Base-by-base conservation (phyloP, 2,113 vertebrate genomes). In the Pteronura brasiliensis region DNA sequence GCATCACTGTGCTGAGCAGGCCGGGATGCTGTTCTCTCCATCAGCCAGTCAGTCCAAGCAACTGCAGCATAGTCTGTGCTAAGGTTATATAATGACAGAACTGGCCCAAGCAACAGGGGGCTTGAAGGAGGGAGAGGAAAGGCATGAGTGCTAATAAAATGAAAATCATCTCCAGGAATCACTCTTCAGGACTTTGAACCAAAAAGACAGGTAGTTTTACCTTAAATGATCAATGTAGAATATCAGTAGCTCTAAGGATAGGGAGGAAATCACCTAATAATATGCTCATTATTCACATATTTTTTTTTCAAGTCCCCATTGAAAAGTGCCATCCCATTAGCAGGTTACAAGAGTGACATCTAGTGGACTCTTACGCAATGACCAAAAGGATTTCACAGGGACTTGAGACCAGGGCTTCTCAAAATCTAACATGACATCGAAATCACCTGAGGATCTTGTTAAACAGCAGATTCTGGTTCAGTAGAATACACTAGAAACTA, bases 291-390 rank as follows among this genome's bases (percentile, higher is more conserved):
- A 79, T 95, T 61, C 81, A 71, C 5, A 18, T 76, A 86, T 49
- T 52, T 87, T 87, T 87, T 90, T 90, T 80, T 23, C 80, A 86
- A 86, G 39, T 2, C 23, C 7, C 10, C 92, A 63, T 20, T 88
- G 69, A 71, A 90, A 97, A 95, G 84, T 14, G 76, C 39, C 84
- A 72, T 65, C 80, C 90, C 88, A 63, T 93, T 98, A 98, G 80
- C 55, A 98, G 98, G 98, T 99, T 98, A 98, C 99, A 95, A 95
- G 97, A 98, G 86, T 98, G 99, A 99, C 99, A 99, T 98, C 99
- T 99, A 99, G 99, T 98, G 99, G 99, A 91, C 84, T 44, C 3
- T 84, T 0, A 0, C 81, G 77, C 84, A 96, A 99, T 97, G 97
- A 97, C 98, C 97, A 92, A 88, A 59, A 47, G 18, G 10, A 36